phyloP scores from a whole-genome alignment of 2,797 vertebrate species.

The Darevskia mixta region DNA sequence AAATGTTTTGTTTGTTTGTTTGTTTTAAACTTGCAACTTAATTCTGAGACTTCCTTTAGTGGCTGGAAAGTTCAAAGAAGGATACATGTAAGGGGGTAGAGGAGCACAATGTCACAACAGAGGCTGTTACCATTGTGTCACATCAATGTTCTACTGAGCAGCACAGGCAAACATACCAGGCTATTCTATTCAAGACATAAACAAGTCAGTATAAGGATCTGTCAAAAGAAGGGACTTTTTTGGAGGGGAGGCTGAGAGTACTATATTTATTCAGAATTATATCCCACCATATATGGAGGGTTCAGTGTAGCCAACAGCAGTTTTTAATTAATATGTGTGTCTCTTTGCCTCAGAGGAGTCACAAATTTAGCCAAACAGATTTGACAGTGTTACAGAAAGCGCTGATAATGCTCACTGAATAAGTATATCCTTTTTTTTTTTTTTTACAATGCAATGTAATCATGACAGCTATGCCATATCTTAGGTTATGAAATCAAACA shows the following conservation, averaged over 20 bases:
- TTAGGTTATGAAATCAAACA: background rate
- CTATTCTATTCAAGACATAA: background rate
- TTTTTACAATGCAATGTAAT: too few relatives aligned
- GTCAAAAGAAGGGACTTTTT: background rate
- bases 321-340: conserved; percentile 9
- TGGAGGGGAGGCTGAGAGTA: too few relatives aligned
- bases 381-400: background rate
- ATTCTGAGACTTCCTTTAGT: background rate
- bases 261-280: background rate
- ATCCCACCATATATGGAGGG: background rate
- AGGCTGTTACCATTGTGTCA: background rate
- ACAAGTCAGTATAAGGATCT: background rate
- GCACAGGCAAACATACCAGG: background rate
- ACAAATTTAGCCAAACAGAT: background rate
- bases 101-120: background rate
- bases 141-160: background rate
- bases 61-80: background rate
- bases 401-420: background rate
- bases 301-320: background rate
- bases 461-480: background rate
- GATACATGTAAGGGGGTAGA: background rate
- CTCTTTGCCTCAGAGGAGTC: background rate
- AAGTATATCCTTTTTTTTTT: background rate
- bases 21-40: conserved; percentile 6
- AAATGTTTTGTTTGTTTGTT: background rate